Conservation (phyloP, 1,140 invertebrate species). For the Archegozetes longisetosus region DNA sequence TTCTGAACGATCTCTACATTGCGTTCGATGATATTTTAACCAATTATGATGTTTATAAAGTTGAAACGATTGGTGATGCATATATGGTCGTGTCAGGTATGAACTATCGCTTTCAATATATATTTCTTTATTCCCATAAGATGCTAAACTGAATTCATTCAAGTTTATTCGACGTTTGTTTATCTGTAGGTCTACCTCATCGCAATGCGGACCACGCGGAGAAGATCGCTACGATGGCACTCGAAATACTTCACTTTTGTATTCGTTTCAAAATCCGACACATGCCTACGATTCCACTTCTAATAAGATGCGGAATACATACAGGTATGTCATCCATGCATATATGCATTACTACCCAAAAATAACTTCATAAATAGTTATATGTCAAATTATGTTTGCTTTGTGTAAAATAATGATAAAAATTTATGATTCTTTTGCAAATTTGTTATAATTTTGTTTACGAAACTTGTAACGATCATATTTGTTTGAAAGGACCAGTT, state of each 20-base stretch:
- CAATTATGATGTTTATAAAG: constrained; percentile 87
- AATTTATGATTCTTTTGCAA: neutral
- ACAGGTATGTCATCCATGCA: constrained; percentile 36
- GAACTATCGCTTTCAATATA: neutral
- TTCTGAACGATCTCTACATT: constrained; percentile 24
- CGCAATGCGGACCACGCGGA: constrained; percentile 41
- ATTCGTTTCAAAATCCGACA: constrained; percentile 68
- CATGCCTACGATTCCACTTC: constrained; percentile 55
- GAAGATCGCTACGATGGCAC: constrained; percentile 65
- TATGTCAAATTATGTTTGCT: neutral
- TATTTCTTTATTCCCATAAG: neutral
- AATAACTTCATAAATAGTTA: neutral
- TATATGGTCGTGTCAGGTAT: constrained; percentile 63
- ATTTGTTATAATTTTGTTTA: neutral
- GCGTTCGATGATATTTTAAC: constrained; percentile 76
- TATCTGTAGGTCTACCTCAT: constrained; percentile 1
- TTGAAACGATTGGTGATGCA: constrained; percentile 92
- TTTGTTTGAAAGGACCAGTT: constrained; percentile 54
- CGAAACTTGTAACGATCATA: constrained; percentile 31
- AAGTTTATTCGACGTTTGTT: no score
- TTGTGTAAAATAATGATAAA: neutral
- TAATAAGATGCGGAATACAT: constrained; percentile 62
- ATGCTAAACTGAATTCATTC: no score
- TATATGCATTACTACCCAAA: neutral
- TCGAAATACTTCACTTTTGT: constrained; percentile 67